A percentile compares a stretch with the other conserved stretches of the same genome.
These are phyloP conservation scores for Cygnus atratus DNA, from an alignment of 2,113 vertebrate genomes.

Conservation along the genomic window DNA sequence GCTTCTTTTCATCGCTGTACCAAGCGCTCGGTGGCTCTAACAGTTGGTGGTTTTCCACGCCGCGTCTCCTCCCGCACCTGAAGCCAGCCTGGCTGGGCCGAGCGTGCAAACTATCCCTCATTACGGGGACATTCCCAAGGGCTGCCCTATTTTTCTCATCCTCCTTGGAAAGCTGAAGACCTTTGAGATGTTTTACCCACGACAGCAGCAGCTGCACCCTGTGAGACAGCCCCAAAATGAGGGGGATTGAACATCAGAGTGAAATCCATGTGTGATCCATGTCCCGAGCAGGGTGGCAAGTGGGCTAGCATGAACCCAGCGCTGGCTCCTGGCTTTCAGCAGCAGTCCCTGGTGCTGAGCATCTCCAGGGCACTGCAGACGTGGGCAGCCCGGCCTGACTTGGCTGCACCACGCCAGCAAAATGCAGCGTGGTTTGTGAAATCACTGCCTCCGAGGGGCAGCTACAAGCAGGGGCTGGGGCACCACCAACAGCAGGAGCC, in stretches of 20 bases:
- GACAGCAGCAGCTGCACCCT: neutral
- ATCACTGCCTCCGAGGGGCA: neutral
- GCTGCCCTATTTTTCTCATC: neutral
- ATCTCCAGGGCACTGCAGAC: too few species aligned
- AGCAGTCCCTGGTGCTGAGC: too few species aligned
- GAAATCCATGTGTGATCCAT: too few species aligned
- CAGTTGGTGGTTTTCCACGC: neutral
- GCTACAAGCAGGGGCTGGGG: neutral
- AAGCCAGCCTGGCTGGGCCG: neutral
- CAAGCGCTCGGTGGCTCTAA: neutral
- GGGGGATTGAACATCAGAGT: too few species aligned
- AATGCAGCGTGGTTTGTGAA: neutral
- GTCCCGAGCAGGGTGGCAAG: too few species aligned
- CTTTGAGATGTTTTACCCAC: neutral
- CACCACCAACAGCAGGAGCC: neutral
- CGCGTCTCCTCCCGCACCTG: neutral
- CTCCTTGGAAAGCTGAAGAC: neutral
- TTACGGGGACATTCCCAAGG: neutral
- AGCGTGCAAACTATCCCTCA: neutral
- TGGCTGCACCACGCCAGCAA: neutral
- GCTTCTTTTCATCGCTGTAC: neutral
- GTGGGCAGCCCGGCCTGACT: neutral
- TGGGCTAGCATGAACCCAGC: too few species aligned
- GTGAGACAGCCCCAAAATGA: too few species aligned
- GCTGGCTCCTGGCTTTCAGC: too few species aligned